Percentiles rank a stretch among this genome's conserved stretches.
Evolutionary conservation across 2,797 vertebrate genomes (phyloP).

Genomic region (Darevskia nairensis): DNA sequence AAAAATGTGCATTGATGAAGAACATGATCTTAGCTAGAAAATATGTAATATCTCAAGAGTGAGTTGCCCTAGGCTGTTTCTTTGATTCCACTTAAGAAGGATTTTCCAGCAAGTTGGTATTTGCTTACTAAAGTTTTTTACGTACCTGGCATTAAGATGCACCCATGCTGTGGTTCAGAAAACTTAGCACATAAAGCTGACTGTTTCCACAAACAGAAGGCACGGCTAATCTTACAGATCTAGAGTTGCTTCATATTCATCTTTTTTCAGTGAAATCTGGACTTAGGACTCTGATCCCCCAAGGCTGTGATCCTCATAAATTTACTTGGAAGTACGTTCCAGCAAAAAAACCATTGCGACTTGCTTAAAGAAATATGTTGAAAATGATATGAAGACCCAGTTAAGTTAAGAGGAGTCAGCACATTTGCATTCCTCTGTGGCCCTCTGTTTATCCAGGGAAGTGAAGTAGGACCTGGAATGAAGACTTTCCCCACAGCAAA

Average conservation of each 20-base stretch:
- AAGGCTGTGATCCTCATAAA: neutral
- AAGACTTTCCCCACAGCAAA: neutral
- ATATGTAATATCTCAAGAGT: neutral
- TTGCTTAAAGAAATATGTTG: neutral
- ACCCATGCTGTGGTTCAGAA: neutral
- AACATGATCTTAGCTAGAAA: rapidly evolving
- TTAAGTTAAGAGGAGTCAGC: too few species aligned
- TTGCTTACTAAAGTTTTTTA: neutral
- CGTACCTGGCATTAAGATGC: neutral
- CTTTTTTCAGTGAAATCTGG: neutral
- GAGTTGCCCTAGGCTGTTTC: neutral
- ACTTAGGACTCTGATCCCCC: neutral
- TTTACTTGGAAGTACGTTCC: neutral
- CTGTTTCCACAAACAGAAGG: neutral
- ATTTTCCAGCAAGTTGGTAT: neutral
- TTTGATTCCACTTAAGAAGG: neutral
- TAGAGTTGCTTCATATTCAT: neutral
- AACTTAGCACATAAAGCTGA: neutral
- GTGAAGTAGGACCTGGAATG: neutral
- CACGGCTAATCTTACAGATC: neutral
- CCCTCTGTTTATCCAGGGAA: neutral
- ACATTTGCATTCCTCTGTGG: neutral
- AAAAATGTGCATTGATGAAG: neutral
- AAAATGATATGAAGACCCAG: neutral
- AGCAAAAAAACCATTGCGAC: neutral